These are phyloP conservation scores for Muraenolepis orangiensis DNA, from an alignment of 2,797 vertebrate species.

Conservation along the genomic window DNA sequence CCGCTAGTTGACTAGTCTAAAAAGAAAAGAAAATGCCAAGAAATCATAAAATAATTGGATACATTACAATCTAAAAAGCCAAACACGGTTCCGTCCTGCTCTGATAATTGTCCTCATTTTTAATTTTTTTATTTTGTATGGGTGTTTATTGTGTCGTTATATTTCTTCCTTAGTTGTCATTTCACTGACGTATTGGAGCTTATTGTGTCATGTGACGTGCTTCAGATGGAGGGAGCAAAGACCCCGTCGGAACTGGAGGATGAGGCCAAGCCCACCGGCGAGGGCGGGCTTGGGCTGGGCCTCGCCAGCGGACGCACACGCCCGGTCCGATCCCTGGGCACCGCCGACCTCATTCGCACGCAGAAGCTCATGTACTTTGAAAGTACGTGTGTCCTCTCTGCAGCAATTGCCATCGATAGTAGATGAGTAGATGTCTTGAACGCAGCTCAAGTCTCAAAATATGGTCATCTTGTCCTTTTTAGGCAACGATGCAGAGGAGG, in stretches of 20 bases:
- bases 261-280: conserved; percentile 79
- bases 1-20: too few relatives aligned
- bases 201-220: background rate
- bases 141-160: background rate
- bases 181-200: background rate
- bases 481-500: conserved; percentile 93
- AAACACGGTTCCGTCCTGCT: too few relatives aligned
- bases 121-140: background rate
- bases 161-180: background rate
- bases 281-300: conserved; percentile 47
- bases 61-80: too few relatives aligned
- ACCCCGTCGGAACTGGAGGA: conserved; percentile 81
- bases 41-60: too few relatives aligned
- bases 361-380: conserved; percentile 93
- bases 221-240: conserved; percentile 81
- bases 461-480: conserved; percentile 18
- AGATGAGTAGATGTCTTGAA: background rate
- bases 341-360: conserved; percentile 84
- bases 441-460: background rate
- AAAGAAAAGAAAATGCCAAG: too few relatives aligned
- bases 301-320: conserved; percentile 66
- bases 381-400: conserved; percentile 71
- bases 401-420: background rate
- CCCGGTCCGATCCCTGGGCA: conserved; percentile 79
- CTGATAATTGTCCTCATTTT: background rate